Evolutionary conservation across 1,140 invertebrate species (phyloP).

Genomic region (Musca domestica): DNA sequence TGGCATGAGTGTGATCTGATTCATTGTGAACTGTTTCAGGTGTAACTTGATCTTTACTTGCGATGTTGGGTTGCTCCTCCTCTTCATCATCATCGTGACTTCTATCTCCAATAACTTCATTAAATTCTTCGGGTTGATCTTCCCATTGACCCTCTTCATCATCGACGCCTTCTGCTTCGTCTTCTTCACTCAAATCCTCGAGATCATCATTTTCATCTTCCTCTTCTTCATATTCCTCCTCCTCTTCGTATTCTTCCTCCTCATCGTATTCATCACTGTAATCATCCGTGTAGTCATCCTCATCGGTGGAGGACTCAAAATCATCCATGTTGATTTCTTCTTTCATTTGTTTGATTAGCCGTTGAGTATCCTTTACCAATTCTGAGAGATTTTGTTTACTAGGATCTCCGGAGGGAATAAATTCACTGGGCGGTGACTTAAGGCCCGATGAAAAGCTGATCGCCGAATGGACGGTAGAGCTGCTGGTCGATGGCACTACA

Average conservation of each 20-base stretch:
- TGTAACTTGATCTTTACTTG: background rate
- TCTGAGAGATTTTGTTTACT: constrained; percentile 57
- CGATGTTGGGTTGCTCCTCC: background rate
- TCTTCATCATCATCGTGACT: constrained; percentile 33
- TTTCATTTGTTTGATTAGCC: constrained; percentile 62
- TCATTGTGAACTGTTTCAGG: constrained; percentile 11
- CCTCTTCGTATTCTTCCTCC: constrained; percentile 55
- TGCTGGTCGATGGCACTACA: constrained; percentile 33
- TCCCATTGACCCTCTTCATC: constrained; percentile 33
- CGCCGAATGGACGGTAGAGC: constrained; percentile 33
- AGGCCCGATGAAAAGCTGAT: constrained; percentile 19
- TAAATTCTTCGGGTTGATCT: constrained; percentile 38
- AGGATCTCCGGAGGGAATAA: constrained; percentile 45
- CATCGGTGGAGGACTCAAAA: constrained; percentile 57
- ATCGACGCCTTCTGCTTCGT: constrained; percentile 28
- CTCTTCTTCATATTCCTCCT: constrained; percentile 39
- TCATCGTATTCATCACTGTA: constrained; percentile 55
- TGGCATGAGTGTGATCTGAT: background rate
- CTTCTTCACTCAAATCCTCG: constrained; percentile 33
- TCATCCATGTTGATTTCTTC: constrained; percentile 63
- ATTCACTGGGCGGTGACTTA: constrained; percentile 34
- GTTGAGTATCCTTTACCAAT: constrained; percentile 60
- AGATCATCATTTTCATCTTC: constrained; percentile 34
- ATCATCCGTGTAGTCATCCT: constrained; percentile 56
- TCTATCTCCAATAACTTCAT: constrained; percentile 43